Evolutionary conservation across 2,888 invertebrate species (phyloP).

Genomic region (Diarsia rubi): DNA sequence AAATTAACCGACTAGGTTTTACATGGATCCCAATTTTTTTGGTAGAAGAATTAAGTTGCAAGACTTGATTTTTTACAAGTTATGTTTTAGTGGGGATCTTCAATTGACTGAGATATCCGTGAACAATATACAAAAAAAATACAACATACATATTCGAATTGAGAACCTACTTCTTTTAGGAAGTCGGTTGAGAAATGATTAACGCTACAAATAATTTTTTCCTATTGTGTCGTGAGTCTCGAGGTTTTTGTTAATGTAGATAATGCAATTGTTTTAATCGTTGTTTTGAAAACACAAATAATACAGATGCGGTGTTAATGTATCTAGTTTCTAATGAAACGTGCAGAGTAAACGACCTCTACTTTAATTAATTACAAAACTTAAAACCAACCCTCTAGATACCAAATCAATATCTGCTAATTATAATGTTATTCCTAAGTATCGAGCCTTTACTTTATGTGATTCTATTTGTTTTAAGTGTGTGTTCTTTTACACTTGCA

Average conservation of each 20-base stretch:
- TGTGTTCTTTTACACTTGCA: slow-evolving; percentile 10
- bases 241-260: background rate
- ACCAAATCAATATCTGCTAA: background rate
- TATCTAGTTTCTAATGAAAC: background rate
- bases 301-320: background rate
- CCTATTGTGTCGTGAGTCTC: background rate
- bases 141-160: no score
- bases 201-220: background rate
- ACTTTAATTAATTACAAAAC: background rate
- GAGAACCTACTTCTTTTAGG: no score
- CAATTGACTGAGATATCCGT: no score
- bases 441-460: slow-evolving; percentile 2
- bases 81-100: no score
- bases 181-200: background rate
- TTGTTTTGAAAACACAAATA: slow-evolving; percentile 7
- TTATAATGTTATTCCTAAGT: slow-evolving; percentile 15
- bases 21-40: no score
- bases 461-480: slow-evolving; percentile 22
- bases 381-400: background rate
- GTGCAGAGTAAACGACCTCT: background rate
- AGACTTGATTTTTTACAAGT: no score
- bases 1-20: no score
- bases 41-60: no score
- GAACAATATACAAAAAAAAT: no score
- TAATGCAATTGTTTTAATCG: background rate